Evolutionary conservation across 2,888 invertebrate genomes (phyloP).

Genomic region (Gonocerus acuteangulatus): DNA sequence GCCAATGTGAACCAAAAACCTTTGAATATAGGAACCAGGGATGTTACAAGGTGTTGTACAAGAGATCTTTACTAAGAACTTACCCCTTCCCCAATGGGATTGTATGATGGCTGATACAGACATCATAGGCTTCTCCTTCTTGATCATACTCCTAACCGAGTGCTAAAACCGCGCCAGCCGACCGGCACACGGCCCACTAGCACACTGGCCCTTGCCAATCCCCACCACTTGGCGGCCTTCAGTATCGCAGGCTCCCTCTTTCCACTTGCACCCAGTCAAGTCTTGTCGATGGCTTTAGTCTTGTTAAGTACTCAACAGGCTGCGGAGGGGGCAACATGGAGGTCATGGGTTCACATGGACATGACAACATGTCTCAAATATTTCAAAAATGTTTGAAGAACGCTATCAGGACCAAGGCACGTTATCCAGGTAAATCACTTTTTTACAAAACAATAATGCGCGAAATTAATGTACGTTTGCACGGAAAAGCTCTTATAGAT

Average conservation of each 20-base stretch:
- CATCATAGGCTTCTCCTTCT: conserved; percentile 81
- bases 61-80: no score
- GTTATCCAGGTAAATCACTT: no score
- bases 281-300: not conserved
- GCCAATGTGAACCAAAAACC: no score
- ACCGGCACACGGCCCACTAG: conserved; percentile 29
- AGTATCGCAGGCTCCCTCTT: not conserved
- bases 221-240: conserved; percentile 9
- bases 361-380: no score
- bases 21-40: no score
- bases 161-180: not conserved
- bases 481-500: no score
- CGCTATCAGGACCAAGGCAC: no score
- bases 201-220: conserved; percentile 28
- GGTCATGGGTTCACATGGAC: not conserved
- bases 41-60: no score
- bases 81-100: conserved; percentile 48
- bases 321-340: not conserved
- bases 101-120: conserved; percentile 75
- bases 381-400: no score
- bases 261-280: not conserved
- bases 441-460: no score
- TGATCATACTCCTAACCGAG: conserved; percentile 53
- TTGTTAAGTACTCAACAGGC: not conserved
- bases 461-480: no score